These are phyloP conservation scores for Eledona agricola DNA, from an alignment of 2,888 invertebrate species.

Conservation along the genomic window DNA sequence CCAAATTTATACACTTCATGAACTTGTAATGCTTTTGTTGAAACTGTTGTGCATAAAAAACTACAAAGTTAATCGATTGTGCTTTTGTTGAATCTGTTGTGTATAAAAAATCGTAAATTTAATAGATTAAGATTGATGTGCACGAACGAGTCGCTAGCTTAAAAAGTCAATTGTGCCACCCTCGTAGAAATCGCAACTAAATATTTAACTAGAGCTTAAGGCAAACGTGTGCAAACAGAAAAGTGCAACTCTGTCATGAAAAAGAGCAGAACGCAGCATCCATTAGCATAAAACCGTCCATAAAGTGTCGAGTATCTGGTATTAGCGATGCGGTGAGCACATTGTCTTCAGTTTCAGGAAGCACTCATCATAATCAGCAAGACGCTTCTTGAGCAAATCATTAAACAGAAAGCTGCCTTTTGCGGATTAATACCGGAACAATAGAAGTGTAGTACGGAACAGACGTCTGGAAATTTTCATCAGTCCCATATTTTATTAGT, in stretches of 20 bases:
- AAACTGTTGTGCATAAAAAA: too few relatives aligned
- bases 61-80: too few relatives aligned
- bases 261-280: slow-evolving; percentile 4
- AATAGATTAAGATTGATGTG: too few relatives aligned
- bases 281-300: slow-evolving; percentile 29
- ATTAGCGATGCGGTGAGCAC: slow-evolving; percentile 33
- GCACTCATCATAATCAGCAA: slow-evolving; percentile 35
- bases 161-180: too few relatives aligned
- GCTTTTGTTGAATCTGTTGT: too few relatives aligned
- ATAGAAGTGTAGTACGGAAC: slow-evolving; percentile 25
- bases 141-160: too few relatives aligned
- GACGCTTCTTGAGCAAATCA: slow-evolving; percentile 29
- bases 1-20: too few relatives aligned
- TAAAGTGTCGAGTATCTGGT: slow-evolving; percentile 7
- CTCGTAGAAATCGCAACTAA: slow-evolving; percentile 16
- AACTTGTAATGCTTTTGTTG: too few relatives aligned
- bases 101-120: too few relatives aligned
- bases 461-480: slow-evolving; percentile 21
- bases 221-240: slow-evolving; percentile 7
- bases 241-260: slow-evolving; percentile 12
- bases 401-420: slow-evolving; percentile 31
- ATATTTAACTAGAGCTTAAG: slow-evolving; percentile 19
- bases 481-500: too few relatives aligned
- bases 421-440: slow-evolving; percentile 29
- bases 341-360: slow-evolving; percentile 35